Base-by-base conservation (phyloP, 2,888 invertebrate species). In the Isoperla grammatica region DNA sequence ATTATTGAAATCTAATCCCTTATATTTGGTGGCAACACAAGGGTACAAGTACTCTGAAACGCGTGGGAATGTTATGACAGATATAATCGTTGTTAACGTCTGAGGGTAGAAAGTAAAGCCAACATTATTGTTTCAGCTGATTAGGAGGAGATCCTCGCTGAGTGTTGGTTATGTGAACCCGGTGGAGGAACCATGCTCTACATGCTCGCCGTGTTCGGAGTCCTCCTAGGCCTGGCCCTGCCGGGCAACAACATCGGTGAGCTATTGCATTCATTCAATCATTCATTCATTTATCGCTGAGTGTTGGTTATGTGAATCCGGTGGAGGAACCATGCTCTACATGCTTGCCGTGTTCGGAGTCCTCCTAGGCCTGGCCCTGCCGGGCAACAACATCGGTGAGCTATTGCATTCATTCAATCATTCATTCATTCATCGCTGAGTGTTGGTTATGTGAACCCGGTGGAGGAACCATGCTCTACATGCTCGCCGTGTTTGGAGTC, bases 221-320 rank as follows among this genome's bases (percentile, higher is more conserved):
- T 57, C 20, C 53, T 63, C 22, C 35, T 63, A 12, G 61, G 53
- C 22, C 59, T 63, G n/a, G 61, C 63, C 1, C 57, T 63, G 39
- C 63, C 63, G 9, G 61, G 63, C 39, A 63, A 63, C 61, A 63
- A 63, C 54, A 60, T 63, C 19, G 63, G 63, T 63, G 55, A 63
- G 63, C 8, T 29, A n/a, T n/a, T n/a, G n/a, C n/a, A n/a, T n/a
- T n/a, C n/a, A n/a, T n/a, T n/a, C n/a, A n/a, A n/a, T n/a, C n/a
- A n/a, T n/a, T n/a, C n/a, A n/a, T n/a, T n/a, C n/a, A n/a, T n/a
- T n/a, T n/a, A n/a, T n/a, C 13, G 13, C 15, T 15, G 57, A 39
- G 3, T 9, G 39, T 13, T 12, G 57, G 49, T 50, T 49, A 57
- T 57, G 57, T 57, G 57, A 57, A 35, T 8, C 40, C n/a, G 15